Conservation (phyloP, 2,888 invertebrate genomes). For the Acronicta aceris region DNA sequence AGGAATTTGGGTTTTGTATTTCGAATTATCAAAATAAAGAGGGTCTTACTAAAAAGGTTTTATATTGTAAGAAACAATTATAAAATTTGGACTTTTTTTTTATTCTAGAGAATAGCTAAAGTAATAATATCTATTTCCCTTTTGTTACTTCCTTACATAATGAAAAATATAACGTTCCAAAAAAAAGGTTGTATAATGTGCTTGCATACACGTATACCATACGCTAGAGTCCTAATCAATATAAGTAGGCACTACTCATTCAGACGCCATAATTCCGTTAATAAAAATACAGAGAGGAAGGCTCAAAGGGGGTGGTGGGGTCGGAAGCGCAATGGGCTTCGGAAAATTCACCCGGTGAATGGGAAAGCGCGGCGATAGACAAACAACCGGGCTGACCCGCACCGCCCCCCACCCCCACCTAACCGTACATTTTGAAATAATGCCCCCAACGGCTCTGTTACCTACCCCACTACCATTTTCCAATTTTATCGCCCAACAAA, state of each 20-base stretch:
- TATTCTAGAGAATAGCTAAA: too few relatives aligned
- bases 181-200: conserved; percentile 20
- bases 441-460: conserved; percentile 75
- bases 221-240: conserved; percentile 78
- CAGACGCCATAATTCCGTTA: conserved; percentile 87
- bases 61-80: too few relatives aligned
- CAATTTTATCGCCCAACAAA: conserved; percentile 61
- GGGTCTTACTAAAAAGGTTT: too few relatives aligned
- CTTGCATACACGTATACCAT: conserved; percentile 39
- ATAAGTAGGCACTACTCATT: conserved; percentile 84
- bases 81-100: too few relatives aligned
- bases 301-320: conserved; percentile 72
- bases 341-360: conserved; percentile 88
- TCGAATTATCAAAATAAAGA: conserved; percentile 16
- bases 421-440: conserved; percentile 86
- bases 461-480: conserved; percentile 63
- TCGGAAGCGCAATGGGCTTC: conserved; percentile 84
- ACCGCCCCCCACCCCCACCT: conserved; percentile 66
- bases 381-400: conserved; percentile 84
- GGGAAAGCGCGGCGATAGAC: conserved; percentile 88
- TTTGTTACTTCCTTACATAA: too few relatives aligned
- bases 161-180: conserved; percentile 23
- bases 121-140: too few relatives aligned
- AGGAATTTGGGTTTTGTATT: conserved; percentile 45
- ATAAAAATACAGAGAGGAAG: conserved; percentile 85